Base-by-base conservation (phyloP, 2,888 invertebrate species). In the Chalcosyrphus nemorum region DNA sequence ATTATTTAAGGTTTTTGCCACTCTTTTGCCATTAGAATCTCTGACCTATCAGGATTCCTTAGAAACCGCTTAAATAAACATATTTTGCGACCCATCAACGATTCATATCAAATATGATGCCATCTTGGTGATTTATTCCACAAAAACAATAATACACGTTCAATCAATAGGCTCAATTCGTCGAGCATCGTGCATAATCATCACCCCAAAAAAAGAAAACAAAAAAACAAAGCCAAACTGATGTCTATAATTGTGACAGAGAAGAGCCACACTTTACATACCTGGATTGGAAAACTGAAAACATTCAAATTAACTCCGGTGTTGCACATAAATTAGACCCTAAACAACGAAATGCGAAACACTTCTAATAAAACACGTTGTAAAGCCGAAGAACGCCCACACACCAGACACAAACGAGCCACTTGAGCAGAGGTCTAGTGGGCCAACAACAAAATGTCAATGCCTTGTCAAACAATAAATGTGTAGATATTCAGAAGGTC, bases 311-410 rank as follows among this genome's bases (percentile, higher is more conserved):
- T 63, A 50, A 61, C 38, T 59, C 27, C 47, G 71, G 54, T 57
- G 72, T 72, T 77, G 66, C 65, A 72, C 82, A 82, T 82, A 82
- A 82, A 82, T 77, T 82, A 72, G 72, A 72, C 72, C 71, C 61
- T 72, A 41, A 47, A 41, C 29, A 45, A 63, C 27, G 59, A 61
- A 59, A 72, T 50, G 77, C 77, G 77, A 77, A 77, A 68, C 77
- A 54, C 70, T 59, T 77, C 15, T 47, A 45, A 61, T 65, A 59
- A 72, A 38, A 72, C 54, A 56, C 52, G 71, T 47, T 77, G 32
- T 61, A 24, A 65, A 17, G n/a, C 41, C 56, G 11, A 65, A 57
- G 38, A 66, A 71, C 82, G 82, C 82, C 82, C 66, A 82, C 81
- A 77, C 59, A 59, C 19, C 52, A 19, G 17, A 35, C 9, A 11